phyloP scores from a whole-genome alignment of 2,113 vertebrate species.

The Spilogale gracilis region DNA sequence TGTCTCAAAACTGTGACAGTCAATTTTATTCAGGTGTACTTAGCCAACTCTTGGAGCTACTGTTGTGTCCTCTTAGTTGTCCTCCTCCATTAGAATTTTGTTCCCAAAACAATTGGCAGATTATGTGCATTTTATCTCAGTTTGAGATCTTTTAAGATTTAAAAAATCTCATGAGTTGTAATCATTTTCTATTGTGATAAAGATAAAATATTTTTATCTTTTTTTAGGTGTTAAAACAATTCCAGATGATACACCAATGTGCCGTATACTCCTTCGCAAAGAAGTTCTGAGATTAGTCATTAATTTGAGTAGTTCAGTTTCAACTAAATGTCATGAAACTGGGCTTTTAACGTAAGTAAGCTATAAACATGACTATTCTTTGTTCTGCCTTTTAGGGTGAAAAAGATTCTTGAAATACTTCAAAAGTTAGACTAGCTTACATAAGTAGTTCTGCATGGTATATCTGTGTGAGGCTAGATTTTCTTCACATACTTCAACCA shows the following conservation, averaged over 20 bases:
- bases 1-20: background rate
- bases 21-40: background rate
- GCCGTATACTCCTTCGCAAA: constrained; percentile 96
- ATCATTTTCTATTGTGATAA: background rate
- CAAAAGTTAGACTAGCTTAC: background rate
- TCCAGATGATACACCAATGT: constrained; percentile 96
- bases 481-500: background rate
- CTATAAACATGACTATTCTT: background rate
- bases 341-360: constrained; percentile 96
- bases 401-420: constrained; percentile 24
- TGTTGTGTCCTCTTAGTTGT: background rate
- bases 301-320: constrained; percentile 98
- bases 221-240: constrained; percentile 94
- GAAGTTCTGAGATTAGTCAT: constrained; percentile 97
- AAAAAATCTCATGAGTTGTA: constrained; percentile 4
- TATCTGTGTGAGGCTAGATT: background rate
- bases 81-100: constrained; percentile 36
- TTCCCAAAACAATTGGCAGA: background rate
- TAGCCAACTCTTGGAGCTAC: background rate
- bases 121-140: background rate
- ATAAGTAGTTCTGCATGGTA: background rate
- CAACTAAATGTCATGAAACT: constrained; percentile 98
- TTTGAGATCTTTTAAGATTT: constrained; percentile 35
- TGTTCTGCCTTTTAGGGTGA: background rate
- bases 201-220: constrained; percentile 63